Evolutionary conservation across 2,888 invertebrate species (phyloP), one percentile per base, ranked within the genome.

Genomic region (Tenthredo distinguenda): DNA sequence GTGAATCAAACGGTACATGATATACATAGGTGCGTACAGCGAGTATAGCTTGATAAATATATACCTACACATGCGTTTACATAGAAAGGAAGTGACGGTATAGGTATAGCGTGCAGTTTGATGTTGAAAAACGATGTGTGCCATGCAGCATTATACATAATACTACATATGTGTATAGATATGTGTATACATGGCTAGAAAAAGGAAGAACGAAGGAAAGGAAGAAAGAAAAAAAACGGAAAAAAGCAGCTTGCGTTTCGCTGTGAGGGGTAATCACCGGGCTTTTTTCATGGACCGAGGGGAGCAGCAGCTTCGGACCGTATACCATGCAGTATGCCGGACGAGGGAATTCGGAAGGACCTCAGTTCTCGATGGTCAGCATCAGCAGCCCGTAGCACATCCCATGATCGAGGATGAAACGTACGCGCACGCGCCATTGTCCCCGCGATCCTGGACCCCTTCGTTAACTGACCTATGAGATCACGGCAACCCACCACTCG

Each of bases 221-320:
- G 1, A 31, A 68, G 3, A 72, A 74, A 74, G 34, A 31, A 18
- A 31, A 77, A 31, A 15, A 77, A 77, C 77, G 77, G 77, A 77
- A 77, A 76, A 77, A 77, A 77, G 77, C 77, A 77, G 77, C 77
- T 77, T 77, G 77, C 77, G 77, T 77, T 55, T 55, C 55, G 31
- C 77, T 77, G 31, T 55, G 55, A 77, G 77, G 77, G 77, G 77
- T 77, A 77, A 77, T 77, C 77, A 55, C 34, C 77, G 77, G 77
- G 47, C 55, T 50, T 77, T 77, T 77, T 77, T 55, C 77, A 77
- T 31, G 55, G 77, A 50, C 77, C 31, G n/a, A 77, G 77, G 77
- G 77, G 77, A 77, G 55, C 74, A n/a, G 21, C 31, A 47, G 21
- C 5, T 34, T 34, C 34, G 47, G 77, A 74, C 72, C 26, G 21